These are phyloP conservation scores for Ennomos fuscantarius DNA, from an alignment of 2,888 invertebrate species.

Conservation along the genomic window DNA sequence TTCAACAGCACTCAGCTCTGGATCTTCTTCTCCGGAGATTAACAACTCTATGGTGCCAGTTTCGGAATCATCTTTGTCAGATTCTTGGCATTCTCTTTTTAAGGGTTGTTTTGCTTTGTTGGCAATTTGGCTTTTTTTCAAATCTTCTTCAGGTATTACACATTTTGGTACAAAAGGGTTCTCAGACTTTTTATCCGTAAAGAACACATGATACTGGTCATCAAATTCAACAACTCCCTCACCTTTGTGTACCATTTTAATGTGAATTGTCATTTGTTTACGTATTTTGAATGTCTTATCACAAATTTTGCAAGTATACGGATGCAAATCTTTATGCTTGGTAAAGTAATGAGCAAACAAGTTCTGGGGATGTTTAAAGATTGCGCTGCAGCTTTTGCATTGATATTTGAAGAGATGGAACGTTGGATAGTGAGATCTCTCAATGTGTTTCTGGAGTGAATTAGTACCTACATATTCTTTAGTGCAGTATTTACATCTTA, in stretches of 20 bases:
- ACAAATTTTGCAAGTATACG: conserved; percentile 72
- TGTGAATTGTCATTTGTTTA: conserved; percentile 70
- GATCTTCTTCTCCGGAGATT: conserved; percentile 4
- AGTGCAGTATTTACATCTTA: conserved; percentile 60
- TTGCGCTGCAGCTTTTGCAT: conserved; percentile 58
- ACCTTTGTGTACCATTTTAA: conserved; percentile 67
- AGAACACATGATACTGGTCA: conserved; percentile 68
- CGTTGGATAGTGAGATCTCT: conserved; percentile 52
- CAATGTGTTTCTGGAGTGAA: conserved; percentile 61
- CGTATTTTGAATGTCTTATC: conserved; percentile 58
- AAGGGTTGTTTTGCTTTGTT: no score
- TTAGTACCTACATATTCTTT: conserved; percentile 59
- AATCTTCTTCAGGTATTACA: conserved; percentile 33
- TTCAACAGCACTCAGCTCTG: background rate
- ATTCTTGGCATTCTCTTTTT: no score
- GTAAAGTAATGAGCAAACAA: conserved; percentile 68
- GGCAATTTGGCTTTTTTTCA: no score
- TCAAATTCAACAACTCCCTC: conserved; percentile 72
- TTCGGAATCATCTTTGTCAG: no score
- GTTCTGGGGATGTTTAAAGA: conserved; percentile 68
- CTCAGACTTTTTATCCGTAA: conserved; percentile 62
- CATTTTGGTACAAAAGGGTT: conserved; percentile 54
- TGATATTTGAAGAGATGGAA: conserved; percentile 68
- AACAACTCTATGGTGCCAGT: background rate
- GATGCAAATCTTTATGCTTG: conserved; percentile 62